Evolutionary conservation across 1,140 invertebrate genomes (phyloP).

Genomic region (Caenorhabditis inopinata): DNA sequence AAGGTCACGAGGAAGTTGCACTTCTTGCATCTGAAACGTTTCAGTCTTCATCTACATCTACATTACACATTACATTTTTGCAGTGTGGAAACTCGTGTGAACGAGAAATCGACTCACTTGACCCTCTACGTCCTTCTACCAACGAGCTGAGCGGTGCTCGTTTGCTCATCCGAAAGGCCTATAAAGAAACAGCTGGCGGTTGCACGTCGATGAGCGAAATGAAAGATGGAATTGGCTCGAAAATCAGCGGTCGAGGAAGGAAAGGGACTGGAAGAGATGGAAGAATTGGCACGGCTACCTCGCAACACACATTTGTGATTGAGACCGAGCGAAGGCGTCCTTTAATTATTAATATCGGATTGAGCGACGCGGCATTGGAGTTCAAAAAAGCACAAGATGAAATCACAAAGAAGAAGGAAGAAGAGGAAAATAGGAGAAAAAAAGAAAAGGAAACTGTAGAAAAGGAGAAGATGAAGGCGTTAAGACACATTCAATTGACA

Average conservation of each 20-base stretch:
- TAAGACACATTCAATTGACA: conserved; percentile 16
- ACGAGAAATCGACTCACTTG: conserved; percentile 32
- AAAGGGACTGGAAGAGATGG: conserved; percentile 21
- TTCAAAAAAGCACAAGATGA: conserved; percentile 24
- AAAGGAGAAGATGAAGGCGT: conserved; percentile 5
- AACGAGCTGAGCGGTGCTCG: conserved; percentile 36
- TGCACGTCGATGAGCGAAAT: background rate
- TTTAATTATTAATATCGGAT: conserved; percentile 1
- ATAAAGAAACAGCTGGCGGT: background rate
- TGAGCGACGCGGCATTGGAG: conserved; percentile 14
- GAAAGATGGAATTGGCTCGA: background rate
- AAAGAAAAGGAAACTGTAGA: conserved; percentile 24
- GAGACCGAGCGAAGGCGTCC: conserved; percentile 17
- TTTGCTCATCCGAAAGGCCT: conserved; percentile 14
- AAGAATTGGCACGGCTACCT: conserved; percentile 1
- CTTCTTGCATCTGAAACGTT: too few relatives aligned
- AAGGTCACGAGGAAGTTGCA: too few relatives aligned
- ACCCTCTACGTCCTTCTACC: conserved; percentile 16
- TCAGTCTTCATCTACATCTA: too few relatives aligned
- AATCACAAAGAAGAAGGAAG: background rate
- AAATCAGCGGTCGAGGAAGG: background rate
- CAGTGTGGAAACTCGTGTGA: conserved; percentile 24
- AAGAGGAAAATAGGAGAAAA: conserved; percentile 1
- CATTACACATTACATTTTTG: background rate
- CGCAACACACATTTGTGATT: conserved; percentile 32